Percentiles rank a stretch among this genome's conserved stretches.
Evolutionary conservation across 2,113 vertebrate species (phyloP).

Genomic region (Collichthys lucidus): DNA sequence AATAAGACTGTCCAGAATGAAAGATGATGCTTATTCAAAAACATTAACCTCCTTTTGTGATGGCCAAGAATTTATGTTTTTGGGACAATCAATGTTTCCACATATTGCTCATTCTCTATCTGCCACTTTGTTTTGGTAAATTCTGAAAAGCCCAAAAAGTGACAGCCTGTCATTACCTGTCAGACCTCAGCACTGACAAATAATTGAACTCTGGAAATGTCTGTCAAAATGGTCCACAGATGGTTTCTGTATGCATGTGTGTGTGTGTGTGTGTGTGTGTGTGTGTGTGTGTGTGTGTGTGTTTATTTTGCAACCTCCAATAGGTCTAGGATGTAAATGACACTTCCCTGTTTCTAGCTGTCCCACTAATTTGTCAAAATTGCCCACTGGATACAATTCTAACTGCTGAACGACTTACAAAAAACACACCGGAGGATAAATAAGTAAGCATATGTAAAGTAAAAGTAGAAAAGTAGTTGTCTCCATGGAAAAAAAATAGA

Average conservation of each 20-base stretch:
- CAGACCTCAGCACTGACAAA: neutral
- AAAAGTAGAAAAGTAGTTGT: neutral
- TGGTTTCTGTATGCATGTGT: neutral
- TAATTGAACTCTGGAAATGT: constrained; percentile 20
- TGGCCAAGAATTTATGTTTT: neutral
- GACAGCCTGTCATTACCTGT: neutral
- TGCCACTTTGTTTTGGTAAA: neutral
- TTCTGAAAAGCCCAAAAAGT: neutral
- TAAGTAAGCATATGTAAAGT: neutral
- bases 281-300: neutral
- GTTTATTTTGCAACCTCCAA: constrained; percentile 9
- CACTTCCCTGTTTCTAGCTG: neutral
- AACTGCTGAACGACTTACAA: neutral
- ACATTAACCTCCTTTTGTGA: neutral
- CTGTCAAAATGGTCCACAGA: constrained; percentile 17
- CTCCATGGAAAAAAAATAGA: neutral
- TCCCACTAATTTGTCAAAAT: neutral
- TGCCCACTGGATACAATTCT: neutral
- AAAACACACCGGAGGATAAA: neutral
- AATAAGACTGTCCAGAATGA: neutral
- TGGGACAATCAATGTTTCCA: neutral
- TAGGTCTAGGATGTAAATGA: constrained; percentile 9
- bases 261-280: neutral
- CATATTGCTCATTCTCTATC: neutral
- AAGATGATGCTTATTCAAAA: neutral